These are phyloP conservation scores for Jaculus jaculus DNA, from an alignment of 2,113 vertebrate genomes.

Conservation along the genomic window DNA sequence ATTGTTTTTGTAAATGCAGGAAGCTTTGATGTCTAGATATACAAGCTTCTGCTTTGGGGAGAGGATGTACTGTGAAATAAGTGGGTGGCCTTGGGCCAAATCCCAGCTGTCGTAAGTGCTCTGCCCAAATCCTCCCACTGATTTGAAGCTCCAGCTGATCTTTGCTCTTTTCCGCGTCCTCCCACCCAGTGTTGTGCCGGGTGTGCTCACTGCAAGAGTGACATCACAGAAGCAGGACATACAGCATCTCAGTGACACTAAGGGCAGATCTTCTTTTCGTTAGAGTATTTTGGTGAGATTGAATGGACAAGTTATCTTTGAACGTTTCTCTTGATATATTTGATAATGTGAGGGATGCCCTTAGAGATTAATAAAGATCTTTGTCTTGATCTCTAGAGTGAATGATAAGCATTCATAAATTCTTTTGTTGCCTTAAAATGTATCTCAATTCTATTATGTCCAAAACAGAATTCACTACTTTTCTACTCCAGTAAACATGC, in stretches of 20 bases:
- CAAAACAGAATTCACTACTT: not conserved
- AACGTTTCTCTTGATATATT: not conserved
- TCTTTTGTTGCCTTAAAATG: not conserved
- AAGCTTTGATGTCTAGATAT: not conserved
- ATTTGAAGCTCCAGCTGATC: not conserved
- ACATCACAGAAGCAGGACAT: not conserved
- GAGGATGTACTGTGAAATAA: not conserved
- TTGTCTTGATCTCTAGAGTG: not conserved
- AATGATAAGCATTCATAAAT: not conserved
- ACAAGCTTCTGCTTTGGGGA: not conserved
- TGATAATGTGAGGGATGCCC: not conserved
- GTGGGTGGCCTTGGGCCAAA: conserved; percentile 14
- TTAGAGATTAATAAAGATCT: not conserved
- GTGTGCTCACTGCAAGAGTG: not conserved
- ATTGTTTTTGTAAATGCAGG: not conserved
- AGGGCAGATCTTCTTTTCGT: not conserved
- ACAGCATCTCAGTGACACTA: not conserved
- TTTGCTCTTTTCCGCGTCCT: conserved; percentile 7
- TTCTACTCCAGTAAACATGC: not conserved
- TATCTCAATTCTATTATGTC: not conserved
- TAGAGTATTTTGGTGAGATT: not conserved
- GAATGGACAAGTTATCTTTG: not conserved
- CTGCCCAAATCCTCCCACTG: conserved; percentile 31
- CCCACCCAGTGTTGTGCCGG: not conserved
- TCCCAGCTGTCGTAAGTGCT: conserved; percentile 6